These are phyloP conservation scores for Branchinecta sandiegonensis DNA, from an alignment of 2,888 invertebrate species.

Conservation along the genomic window DNA sequence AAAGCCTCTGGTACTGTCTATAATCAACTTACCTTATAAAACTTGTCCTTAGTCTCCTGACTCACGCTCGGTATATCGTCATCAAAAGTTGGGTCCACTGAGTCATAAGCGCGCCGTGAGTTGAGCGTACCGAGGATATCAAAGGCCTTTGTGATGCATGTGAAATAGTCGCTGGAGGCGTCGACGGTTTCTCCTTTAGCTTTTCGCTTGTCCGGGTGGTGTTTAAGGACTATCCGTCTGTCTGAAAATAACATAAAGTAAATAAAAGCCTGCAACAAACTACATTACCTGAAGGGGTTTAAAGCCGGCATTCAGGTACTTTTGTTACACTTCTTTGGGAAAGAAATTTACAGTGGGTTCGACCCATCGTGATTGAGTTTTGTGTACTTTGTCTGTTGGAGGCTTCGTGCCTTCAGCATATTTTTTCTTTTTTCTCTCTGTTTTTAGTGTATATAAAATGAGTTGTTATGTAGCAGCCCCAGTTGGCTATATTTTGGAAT, in stretches of 20 bases:
- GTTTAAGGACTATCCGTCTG: slow-evolving; percentile 68
- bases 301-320: neutral
- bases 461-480: too few species aligned
- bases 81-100: slow-evolving; percentile 87
- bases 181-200: slow-evolving; percentile 72
- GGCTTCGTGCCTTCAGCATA: too few species aligned
- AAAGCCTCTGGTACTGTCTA: neutral
- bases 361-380: too few species aligned
- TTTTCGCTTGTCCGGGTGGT: slow-evolving; percentile 97
- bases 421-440: too few species aligned
- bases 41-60: slow-evolving; percentile 58
- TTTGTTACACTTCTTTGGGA: too few species aligned
- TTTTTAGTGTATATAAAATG: too few species aligned
- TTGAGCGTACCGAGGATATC: slow-evolving; percentile 68
- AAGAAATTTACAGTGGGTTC: too few species aligned
- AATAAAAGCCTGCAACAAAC: slow-evolving; percentile 18
- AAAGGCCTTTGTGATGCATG: slow-evolving; percentile 94
- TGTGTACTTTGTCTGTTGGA: too few species aligned
- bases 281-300: neutral
- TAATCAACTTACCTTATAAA: slow-evolving; percentile 41
- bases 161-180: slow-evolving; percentile 90
- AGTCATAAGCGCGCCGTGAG: slow-evolving; percentile 83
- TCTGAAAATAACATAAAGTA: slow-evolving; percentile 36
- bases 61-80: slow-evolving; percentile 62
- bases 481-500: too few species aligned